Base-by-base conservation (phyloP, 2,888 invertebrate species). In the Phaonia tiefii region DNA sequence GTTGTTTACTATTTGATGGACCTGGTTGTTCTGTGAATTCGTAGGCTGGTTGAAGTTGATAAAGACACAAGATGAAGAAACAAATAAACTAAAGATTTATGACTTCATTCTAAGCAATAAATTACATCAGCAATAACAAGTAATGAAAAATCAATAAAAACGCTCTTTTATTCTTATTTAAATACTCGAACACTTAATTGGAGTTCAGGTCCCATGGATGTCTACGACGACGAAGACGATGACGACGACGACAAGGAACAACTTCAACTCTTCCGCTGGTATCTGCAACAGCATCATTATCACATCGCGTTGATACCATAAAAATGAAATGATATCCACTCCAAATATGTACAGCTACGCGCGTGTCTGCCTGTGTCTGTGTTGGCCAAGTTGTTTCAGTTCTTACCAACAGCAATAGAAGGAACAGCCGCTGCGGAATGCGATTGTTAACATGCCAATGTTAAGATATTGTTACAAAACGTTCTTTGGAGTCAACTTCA, bases 71-170 rank as follows among this genome's bases (percentile, higher is more conserved):
- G 54, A 22, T 7, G 22, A 54, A 54, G 22, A 60, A 75, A 75
- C 75, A 81, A 81, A 78, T 78, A 81, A 78, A 75, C 71, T 58
- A 17, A 69, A 81, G 78, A 81, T 81, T 81, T 81, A 81, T 75
- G 78, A 81, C 81, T 81, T 81, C 72, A 81, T 81, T 66, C 75
- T 69, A 72, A 69, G 75, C 75, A 78, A 81, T 81, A 72, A 78
- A 78, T 76, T 69, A 56, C 69, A 73, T 72, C 37, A 39, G 26
- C 31, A 58, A 37, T 60, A 37, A 60, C 63, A 63, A 63, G 63
- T 22, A 63, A 63, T 63, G 63, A 42, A 42, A 63, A 63, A 63
- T 63, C 63, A 63, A 63, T 63, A 63, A 63, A 63, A 63, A 51
- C 54, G 11, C 13, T 54, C 22, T 54, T 54, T 54, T 54, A 54